These are phyloP conservation scores for Maniola hyperantus DNA, from an alignment of 2,888 invertebrate genomes.

Conservation along the genomic window DNA sequence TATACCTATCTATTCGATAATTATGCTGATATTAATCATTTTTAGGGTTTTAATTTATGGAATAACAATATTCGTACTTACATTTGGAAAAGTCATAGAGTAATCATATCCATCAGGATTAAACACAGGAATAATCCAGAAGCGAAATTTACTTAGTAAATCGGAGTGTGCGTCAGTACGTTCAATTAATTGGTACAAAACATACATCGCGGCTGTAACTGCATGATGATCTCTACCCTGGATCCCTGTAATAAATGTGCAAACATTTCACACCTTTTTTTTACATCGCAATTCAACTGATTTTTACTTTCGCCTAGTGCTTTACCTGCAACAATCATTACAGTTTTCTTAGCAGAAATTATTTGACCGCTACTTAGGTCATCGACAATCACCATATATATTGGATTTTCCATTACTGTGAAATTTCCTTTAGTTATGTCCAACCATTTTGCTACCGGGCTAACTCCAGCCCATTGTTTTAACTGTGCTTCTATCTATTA, in stretches of 20 bases:
- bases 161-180: constrained; percentile 63
- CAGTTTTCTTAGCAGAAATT: constrained; percentile 68
- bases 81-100: constrained; percentile 73
- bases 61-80: constrained; percentile 44
- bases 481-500: constrained; percentile 64
- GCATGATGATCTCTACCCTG: constrained; percentile 75
- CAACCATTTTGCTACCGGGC: constrained; percentile 67
- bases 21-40: not conserved
- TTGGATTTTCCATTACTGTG: constrained; percentile 74
- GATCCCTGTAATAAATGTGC: constrained; percentile 56
- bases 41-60: not conserved
- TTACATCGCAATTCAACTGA: not conserved
- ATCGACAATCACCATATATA: constrained; percentile 73
- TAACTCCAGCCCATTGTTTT: constrained; percentile 67
- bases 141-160: constrained; percentile 64
- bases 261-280: not conserved
- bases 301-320: not conserved
- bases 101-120: constrained; percentile 78
- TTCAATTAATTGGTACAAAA: constrained; percentile 70
- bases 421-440: constrained; percentile 70
- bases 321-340: constrained; percentile 72
- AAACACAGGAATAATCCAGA: constrained; percentile 75
- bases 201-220: constrained; percentile 70
- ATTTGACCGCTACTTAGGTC: constrained; percentile 75
- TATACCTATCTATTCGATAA: not conserved